These are phyloP conservation scores for Bombus impatiens DNA, from an alignment of 1,140 invertebrate species.

Conservation along the genomic window DNA sequence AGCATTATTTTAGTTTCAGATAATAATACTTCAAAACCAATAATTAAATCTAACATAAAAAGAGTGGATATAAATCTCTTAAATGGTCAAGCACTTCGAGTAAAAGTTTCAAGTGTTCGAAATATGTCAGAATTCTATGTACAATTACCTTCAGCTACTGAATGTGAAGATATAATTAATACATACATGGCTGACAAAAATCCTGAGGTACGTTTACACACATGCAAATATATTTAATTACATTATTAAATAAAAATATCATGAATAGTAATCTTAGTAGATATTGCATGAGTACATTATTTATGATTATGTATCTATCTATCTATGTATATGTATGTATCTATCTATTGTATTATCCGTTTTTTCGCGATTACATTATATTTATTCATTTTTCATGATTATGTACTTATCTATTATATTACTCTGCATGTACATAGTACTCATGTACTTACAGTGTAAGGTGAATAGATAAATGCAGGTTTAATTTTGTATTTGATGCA, in stretches of 20 bases:
- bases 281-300: neutral
- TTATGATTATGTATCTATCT: neutral
- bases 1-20: constrained; percentile 43
- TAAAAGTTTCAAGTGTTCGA: constrained; percentile 75
- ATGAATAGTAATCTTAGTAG: neutral
- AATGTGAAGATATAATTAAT: constrained; percentile 67
- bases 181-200: constrained; percentile 71
- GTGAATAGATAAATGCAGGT: neutral
- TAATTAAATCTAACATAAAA: constrained; percentile 34
- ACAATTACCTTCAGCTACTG: constrained; percentile 74
- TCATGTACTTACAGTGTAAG: neutral
- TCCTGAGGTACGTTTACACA: constrained; percentile 66
- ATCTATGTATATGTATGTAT: no score
- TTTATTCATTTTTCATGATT: no score
- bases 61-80: constrained; percentile 76
- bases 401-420: no score
- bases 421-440: no score
- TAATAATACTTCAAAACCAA: constrained; percentile 9
- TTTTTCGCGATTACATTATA: no score
- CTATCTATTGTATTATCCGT: no score
- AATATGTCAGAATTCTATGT: constrained; percentile 77
- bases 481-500: constrained; percentile 4
- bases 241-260: constrained; percentile 9
- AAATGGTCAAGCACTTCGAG: constrained; percentile 75
- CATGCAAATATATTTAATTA: constrained; percentile 10